Percentiles rank a stretch among this genome's conserved stretches.
These are phyloP conservation scores for Aelia acuminata DNA, from an alignment of 2,888 invertebrate genomes.

Conservation along the genomic window DNA sequence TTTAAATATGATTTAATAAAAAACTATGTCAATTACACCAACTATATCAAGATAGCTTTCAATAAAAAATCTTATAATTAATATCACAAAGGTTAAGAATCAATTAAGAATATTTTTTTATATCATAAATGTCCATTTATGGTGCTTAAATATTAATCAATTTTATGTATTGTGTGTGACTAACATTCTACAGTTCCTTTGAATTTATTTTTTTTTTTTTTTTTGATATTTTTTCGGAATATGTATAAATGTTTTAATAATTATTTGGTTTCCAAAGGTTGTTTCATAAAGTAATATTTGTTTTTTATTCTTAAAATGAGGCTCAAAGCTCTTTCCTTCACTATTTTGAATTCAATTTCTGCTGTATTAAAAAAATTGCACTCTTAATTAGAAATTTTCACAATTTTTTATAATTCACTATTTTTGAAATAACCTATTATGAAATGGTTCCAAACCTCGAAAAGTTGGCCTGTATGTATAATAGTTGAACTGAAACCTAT, in stretches of 20 bases:
- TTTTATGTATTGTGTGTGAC: background rate
- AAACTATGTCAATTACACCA: background rate
- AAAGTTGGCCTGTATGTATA: background rate
- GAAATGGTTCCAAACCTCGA: background rate
- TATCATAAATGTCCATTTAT: background rate
- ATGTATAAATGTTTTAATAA: background rate
- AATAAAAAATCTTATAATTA: too few species aligned
- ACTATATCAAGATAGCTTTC: background rate
- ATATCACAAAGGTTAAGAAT: background rate
- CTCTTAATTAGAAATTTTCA: background rate
- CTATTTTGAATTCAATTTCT: background rate
- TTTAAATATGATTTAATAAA: background rate
- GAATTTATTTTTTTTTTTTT: background rate
- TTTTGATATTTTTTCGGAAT: background rate
- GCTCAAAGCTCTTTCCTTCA: background rate
- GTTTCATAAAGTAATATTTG: background rate
- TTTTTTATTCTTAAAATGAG: background rate
- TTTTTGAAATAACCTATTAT: background rate
- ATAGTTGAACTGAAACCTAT: background rate
- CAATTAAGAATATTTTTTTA: background rate
- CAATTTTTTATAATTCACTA: background rate
- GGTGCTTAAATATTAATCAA: background rate
- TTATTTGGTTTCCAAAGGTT: background rate
- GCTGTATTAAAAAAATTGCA: background rate
- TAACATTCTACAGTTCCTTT: background rate